A percentile compares a stretch with the other conserved stretches of the same genome.
These are phyloP conservation scores for Xenopus petersii DNA, from an alignment of 2,797 vertebrate species.

Conservation along the genomic window DNA sequence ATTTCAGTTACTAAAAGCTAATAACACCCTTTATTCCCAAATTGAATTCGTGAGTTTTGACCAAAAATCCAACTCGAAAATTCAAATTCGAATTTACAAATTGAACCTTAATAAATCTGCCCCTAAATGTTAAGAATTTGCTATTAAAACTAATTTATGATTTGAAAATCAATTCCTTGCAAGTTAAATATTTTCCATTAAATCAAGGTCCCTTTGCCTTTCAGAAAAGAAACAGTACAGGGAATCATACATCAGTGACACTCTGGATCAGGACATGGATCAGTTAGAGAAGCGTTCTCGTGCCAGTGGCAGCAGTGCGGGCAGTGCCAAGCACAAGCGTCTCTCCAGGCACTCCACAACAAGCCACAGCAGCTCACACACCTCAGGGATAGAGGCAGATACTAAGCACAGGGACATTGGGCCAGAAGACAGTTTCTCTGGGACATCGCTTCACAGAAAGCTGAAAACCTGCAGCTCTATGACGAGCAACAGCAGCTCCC, in stretches of 20 bases:
- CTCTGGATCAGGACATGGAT: conserved; percentile 94
- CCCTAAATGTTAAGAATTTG: too few species aligned
- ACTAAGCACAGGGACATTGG: conserved; percentile 65
- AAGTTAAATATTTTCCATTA: too few species aligned
- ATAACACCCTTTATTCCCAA: too few species aligned
- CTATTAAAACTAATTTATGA: too few species aligned
- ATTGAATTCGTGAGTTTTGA: too few species aligned
- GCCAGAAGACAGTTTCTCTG: conserved; percentile 70
- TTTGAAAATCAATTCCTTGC: too few species aligned
- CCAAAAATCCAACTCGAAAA: too few species aligned
- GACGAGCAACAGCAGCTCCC: conserved; percentile 91
- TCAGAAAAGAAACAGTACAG: conserved; percentile 97
- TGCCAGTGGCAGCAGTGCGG: conserved; percentile 91
- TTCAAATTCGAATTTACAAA: too few species aligned
- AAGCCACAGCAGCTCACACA: conserved; percentile 95
- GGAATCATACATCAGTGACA: conserved; percentile 97
- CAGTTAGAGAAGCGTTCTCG: conserved; percentile 88
- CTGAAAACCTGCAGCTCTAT: conserved; percentile 90
- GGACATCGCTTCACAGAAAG: conserved; percentile 71
- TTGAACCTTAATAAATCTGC: too few species aligned
- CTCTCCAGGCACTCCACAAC: conserved; percentile 85
- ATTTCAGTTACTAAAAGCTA: too few species aligned
- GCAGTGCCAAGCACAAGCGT: conserved; percentile 82
- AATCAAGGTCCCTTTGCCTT: not conserved
- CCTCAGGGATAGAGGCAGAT: conserved; percentile 91